A percentile compares a stretch with the other conserved stretches of the same genome.
phyloP scores from a whole-genome alignment of 2,888 invertebrate genomes.

The Argyresthia goedartella region DNA sequence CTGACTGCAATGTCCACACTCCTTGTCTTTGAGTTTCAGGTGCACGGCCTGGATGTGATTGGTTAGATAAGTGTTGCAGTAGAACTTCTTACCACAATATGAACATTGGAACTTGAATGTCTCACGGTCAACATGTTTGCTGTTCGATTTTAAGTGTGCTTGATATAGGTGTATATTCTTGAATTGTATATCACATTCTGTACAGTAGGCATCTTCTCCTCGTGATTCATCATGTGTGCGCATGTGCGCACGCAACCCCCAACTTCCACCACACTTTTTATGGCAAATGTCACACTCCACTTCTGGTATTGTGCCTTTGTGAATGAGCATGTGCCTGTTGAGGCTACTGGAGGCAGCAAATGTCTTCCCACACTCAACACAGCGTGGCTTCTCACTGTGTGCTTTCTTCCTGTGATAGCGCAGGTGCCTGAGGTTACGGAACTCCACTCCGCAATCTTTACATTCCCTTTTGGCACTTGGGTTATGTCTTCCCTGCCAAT shows the following conservation, averaged over 20 bases:
- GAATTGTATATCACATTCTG: slow-evolving; percentile 15
- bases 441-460: no score
- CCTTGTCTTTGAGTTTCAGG: not conserved
- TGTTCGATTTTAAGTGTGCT: slow-evolving; percentile 7
- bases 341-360: not conserved
- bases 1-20: not conserved
- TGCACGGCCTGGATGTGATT: not conserved
- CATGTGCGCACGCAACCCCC: not conserved
- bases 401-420: no score
- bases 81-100: not conserved
- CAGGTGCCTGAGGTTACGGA: no score
- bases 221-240: not conserved
- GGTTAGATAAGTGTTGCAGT: not conserved
- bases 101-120: not conserved
- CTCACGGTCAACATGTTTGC: not conserved
- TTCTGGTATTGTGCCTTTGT: not conserved
- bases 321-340: not conserved
- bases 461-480: no score
- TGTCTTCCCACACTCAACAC: no score
- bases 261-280: not conserved
- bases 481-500: no score
- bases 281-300: not conserved
- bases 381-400: no score
- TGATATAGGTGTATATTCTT: slow-evolving; percentile 10
- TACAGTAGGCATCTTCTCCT: slow-evolving; percentile 9